Evolutionary conservation across 2,888 invertebrate species (phyloP), one percentile per base, ranked within the genome.

Genomic region (Steinernema carpocapsae): DNA sequence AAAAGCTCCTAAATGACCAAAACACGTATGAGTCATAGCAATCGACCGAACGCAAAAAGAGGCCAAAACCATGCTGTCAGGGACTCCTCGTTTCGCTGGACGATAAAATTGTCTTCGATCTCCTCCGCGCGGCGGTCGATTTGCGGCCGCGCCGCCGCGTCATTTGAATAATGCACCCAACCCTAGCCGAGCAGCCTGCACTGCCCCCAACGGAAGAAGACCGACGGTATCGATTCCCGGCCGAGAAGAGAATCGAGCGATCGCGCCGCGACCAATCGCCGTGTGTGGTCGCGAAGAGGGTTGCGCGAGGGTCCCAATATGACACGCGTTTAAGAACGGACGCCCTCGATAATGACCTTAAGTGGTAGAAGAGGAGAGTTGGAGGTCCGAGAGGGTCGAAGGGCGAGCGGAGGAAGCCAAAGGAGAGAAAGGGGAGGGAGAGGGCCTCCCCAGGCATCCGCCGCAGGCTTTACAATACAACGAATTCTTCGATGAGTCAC

Each of bases 91-190:
- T 64, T 29, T 64, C 29, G 19, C 10, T 64, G 64, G 64, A 64
- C 64, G 32, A 64, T 64, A 64, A 64, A 64, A 64, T 64, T 64
- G n/a, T n/a, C n/a, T 29, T 4, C 48, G 48, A 17, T 17, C 48
- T 48, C 17, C 37, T 3, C n/a, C 64, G 64, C 10, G 26, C 64
- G 64, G 29, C 64, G 32, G 64, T 64, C 64, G 64, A 64, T 64
- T 14, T 48, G n/a, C 64, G 32, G 29, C 64, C 64, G 56, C 4
- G 24, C n/a, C 64, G 32, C 64, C 26, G 10, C 64, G 32, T 14
- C 64, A 64, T 64, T 64, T 64, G 64, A 64, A 64, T 64, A 64
- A 17, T n/a, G 19, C 48, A 48, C 37, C 37, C 37, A 37, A 37
- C 37, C 37, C 52, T n/a, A 52, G 22, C 52, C 52, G 52, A 52